Base-by-base conservation (phyloP, 2,113 vertebrate species). In the Cranoglanis bouderius region DNA sequence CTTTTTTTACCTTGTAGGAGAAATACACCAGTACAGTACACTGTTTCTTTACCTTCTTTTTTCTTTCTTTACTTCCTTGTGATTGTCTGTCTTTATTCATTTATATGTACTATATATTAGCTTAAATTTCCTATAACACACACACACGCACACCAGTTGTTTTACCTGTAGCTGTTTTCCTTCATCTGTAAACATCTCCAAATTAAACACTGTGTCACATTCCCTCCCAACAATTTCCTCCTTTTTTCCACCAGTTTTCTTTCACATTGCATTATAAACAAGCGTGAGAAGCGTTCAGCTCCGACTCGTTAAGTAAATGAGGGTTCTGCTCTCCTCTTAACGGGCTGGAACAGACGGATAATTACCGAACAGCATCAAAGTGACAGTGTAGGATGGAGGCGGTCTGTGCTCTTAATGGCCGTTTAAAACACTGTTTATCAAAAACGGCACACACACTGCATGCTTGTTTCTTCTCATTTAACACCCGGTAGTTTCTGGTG, bases 361-460 rank as follows among this genome's bases (percentile, higher is more conserved):
- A 93, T 91, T 86, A 89, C 88, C 70, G 65, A 85, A 85, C 85
- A 87, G 90, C 87, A 94, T 87, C 72, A 85, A 89, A 88, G 85
- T 85, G 83, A 91, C 89, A 90, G 88, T 78, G 81, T 70, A 32
- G 82, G 84, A 90, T 87, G 88, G 86, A 86, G 83, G 85, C 80
- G 65, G 84, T 85, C 70, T 85, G 49, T 85, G 80, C 88, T 78
- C 49, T 87, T 92, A 93, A 92, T 91, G 88, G 91, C 40, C 83
- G 88, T 86, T 92, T 92, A 89, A 92, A 90, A 85, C 63, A 55
- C 51, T 6, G 51, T 92, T 90, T 82, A 91, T 92, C 90, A 91
- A 92, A 91, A 89, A 72, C 55, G 49, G 85, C 29, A 13, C 89
- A 85, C 89, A 89, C 85, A 43, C 78, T 24, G 72, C 53, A 72